Evolutionary conservation across 2,113 vertebrate species (phyloP), one percentile per base, ranked within the genome.

Genomic region (Scophthalmus maximus): DNA sequence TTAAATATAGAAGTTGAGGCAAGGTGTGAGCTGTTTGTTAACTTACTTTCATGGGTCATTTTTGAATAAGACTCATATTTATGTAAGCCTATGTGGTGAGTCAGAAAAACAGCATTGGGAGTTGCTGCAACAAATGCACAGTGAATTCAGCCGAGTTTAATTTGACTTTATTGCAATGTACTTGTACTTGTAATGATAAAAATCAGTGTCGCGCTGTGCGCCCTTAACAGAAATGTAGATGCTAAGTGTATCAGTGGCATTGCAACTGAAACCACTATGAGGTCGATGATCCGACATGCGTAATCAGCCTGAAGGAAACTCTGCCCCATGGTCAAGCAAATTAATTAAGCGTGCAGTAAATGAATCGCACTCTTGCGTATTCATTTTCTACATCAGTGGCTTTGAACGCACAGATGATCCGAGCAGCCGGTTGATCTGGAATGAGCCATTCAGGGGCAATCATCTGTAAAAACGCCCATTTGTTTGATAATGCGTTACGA

Each of bases 341-440:
- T 38, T 15, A 77, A 82, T 84, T 56, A 44, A 63, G 47, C 27
- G 15, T 52, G 25, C 29, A 42, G 29, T 64, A 36, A 73, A 65
- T 82, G 46, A 50, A 67, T 85, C 50, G 71, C 46, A 64, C 58
- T 69, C 63, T n/a, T 64, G 66, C 2, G 23, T 32, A 47, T 63
- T 83, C 0, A 63, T 84, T 70, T 71, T 70, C 20, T 68, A 46
- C 14, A 47, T 46, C 40, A 64, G 20, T 40, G 50, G 26, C 22
- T 62, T 79, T 20, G 56, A 18, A 10, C n/a, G 3, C 63, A n/a
- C 63, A 50, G 56, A 72, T 42, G 30, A 68, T 46, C 40, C 36
- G 5, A 49, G 12, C 4, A 20, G 18, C 1, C n/a, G 2, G 3
- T 7, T 52, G 50, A 58, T 72, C 27, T 60, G 27, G 42, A 61